These are phyloP conservation scores for Lasioglossum calceatum DNA, from an alignment of 2,888 invertebrate genomes.

Conservation along the genomic window DNA sequence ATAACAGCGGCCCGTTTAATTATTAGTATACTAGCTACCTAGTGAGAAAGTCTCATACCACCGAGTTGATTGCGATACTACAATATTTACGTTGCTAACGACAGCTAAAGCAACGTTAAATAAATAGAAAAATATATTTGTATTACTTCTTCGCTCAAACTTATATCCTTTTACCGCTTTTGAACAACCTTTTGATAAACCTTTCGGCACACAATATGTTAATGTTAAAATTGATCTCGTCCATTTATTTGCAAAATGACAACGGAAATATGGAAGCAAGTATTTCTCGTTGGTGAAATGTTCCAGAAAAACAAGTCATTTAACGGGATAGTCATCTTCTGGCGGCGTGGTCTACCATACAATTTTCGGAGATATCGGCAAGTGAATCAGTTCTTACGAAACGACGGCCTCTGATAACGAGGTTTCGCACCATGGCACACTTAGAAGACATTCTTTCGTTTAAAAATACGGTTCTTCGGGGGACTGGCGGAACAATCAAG, in stretches of 20 bases:
- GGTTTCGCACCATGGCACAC: conserved; percentile 10
- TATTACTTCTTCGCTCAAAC: not conserved
- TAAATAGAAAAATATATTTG: no score
- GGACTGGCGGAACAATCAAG: not conserved
- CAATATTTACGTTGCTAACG: not conserved
- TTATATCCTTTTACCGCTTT: not conserved
- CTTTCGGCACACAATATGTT: not conserved
- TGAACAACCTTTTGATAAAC: not conserved
- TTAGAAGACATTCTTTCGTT: conserved; percentile 38
- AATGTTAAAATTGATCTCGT: not conserved
- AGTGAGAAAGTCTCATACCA: not conserved
- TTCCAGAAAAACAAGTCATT: conserved; percentile 39
- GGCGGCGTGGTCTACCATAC: conserved; percentile 23
- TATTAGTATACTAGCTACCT: not conserved
- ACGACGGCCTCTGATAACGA: conserved; percentile 45
- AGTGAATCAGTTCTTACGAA: conserved; percentile 51
- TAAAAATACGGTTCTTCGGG: conserved; percentile 10
- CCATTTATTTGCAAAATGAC: not conserved
- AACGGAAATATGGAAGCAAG: not conserved
- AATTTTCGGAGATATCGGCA: conserved; percentile 31
- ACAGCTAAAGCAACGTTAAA: no score
- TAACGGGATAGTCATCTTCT: conserved; percentile 30
- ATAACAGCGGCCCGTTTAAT: not conserved
- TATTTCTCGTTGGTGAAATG: conserved; percentile 6
- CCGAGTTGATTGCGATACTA: not conserved